Evolutionary conservation across 2,888 invertebrate genomes (phyloP), one percentile per base, ranked within the genome.

Genomic region (Scaptomyza flava): DNA sequence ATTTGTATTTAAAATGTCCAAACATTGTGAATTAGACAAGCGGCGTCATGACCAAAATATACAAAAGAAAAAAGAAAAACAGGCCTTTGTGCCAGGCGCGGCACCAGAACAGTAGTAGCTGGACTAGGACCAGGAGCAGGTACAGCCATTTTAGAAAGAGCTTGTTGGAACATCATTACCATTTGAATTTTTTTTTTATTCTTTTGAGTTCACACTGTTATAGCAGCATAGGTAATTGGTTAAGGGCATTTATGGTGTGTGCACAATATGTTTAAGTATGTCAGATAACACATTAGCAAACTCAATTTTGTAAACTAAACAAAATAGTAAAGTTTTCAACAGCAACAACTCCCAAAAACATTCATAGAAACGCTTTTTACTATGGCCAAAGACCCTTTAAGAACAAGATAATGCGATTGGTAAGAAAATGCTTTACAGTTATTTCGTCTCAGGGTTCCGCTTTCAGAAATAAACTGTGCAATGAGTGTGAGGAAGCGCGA

Each of bases 1-100:
- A 82, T 84, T 84, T 82, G 82, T 81, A 81, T 81, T 81, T 79
- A 84, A 82, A 82, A 79, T 84, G 81, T 81, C 56, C 54, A 62
- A 52, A 74, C 79, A 76, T 67, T 81, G 63, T 87, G 79, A 69
- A 73, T 73, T 73, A 63, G 63, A 74, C 63, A 77, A 68, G 61
- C 73, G 56, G 52, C 60, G 43, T 59, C 56, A 71, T 43, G 53
- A 31, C 72, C 52, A 38, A 43, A 34, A 12, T 3, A 34, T 4
- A 6, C 1, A 36, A 5, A 6, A 36, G 2, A 38, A 14, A 38
- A 14, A 14, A 38, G 14, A 14, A 47, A 57, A 56, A 34, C 20
- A 17, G 64, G 74, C 74, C 74, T 68, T 77, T 53, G 36, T 33
- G 20, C 50, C 36, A 50, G n/a, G 12, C 46, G 33, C 62, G 75